These are phyloP conservation scores for Crocidura indochinensis DNA, from an alignment of 2,797 vertebrate species.

Conservation along the genomic window DNA sequence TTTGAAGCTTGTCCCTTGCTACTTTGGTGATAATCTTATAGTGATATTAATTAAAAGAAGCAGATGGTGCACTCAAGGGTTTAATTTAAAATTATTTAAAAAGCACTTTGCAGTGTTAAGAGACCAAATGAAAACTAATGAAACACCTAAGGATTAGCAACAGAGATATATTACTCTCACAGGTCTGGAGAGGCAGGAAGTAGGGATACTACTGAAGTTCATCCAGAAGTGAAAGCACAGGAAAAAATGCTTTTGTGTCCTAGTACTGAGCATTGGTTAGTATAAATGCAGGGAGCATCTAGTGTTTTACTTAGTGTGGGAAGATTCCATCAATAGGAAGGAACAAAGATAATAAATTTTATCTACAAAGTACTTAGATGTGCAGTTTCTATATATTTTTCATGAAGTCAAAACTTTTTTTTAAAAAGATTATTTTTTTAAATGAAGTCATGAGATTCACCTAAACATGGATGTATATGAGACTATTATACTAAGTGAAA, in stretches of 20 bases:
- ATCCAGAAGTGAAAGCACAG: background rate
- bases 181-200: background rate
- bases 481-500: no score
- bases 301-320: background rate
- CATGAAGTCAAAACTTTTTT: background rate
- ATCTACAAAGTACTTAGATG: background rate
- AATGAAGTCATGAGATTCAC: no score
- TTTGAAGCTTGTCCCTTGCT: constrained; percentile 59
- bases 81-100: constrained; percentile 74
- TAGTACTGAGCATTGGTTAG: background rate
- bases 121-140: constrained; percentile 69
- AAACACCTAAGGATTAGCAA: constrained; percentile 79
- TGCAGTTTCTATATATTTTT: background rate
- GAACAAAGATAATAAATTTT: background rate
- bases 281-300: background rate
- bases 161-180: constrained; percentile 3
- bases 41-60: background rate
- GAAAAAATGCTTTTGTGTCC: background rate
- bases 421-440: background rate
- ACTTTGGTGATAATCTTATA: constrained; percentile 37
- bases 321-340: background rate
- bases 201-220: background rate
- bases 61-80: constrained; percentile 73
- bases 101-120: constrained; percentile 19
- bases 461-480: no score